Percentiles rank a stretch among this genome's conserved stretches.
phyloP scores from a whole-genome alignment of 2,888 invertebrate genomes.

The Ditylenchus weischeri region DNA sequence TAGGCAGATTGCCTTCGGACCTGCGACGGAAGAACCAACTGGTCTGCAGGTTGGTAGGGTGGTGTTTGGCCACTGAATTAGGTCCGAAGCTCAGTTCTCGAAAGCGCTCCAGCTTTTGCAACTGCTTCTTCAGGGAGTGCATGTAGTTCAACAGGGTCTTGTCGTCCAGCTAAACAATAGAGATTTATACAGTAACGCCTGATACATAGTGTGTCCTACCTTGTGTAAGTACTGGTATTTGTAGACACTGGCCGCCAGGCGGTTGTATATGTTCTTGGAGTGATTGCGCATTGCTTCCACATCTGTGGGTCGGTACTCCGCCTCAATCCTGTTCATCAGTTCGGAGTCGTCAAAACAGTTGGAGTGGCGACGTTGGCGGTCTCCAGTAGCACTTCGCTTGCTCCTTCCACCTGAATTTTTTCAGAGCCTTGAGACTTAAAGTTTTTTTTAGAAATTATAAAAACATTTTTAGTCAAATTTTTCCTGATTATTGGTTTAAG shows the following conservation, averaged over 20 bases:
- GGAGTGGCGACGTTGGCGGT: conserved; percentile 43
- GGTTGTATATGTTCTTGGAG: conserved; percentile 30
- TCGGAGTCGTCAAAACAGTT: conserved; percentile 50
- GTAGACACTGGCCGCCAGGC: conserved; percentile 52
- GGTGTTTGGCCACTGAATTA: conserved; percentile 54
- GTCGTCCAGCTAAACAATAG: conserved; percentile 50
- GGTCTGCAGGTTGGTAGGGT: conserved; percentile 41
- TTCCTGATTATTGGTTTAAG: too few species aligned
- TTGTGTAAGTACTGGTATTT: conserved; percentile 55
- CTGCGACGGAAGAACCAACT: conserved; percentile 57
- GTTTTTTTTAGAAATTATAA: too few species aligned
- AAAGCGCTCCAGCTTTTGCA: conserved; percentile 54
- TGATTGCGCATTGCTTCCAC: conserved; percentile 21
- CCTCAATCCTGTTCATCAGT: conserved; percentile 47
- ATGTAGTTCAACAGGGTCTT: conserved; percentile 52
- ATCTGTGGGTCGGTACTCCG: conserved; percentile 24
- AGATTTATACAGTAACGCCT: not conserved
- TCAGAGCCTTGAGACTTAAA: too few species aligned
- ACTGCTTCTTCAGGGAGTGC: conserved; percentile 47
- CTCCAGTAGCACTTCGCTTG: conserved; percentile 14
- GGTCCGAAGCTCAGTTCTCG: conserved; percentile 53
- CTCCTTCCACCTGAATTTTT: not conserved
- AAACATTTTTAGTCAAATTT: too few species aligned
- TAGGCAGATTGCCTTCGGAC: conserved; percentile 40
- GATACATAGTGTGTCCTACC: conserved; percentile 27